These are phyloP conservation scores for Bos taurus DNA, from an alignment of 2,113 vertebrate species.

Conservation along the genomic window ARS-UCD2.0 NC_037338.1:57876001-57876500, in stretches of 20 bases:
- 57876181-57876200: background rate
- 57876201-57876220: background rate
- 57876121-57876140: background rate
- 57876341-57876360: background rate
- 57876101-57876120: background rate
- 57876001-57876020: accelerated
- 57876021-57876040: background rate
- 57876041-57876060: background rate
- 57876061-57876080: background rate
- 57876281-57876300: background rate
- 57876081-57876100: background rate
- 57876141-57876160: accelerated
- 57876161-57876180: background rate
- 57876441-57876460: background rate
- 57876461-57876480: background rate
- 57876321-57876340: accelerated
- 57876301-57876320: background rate
- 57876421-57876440: background rate
- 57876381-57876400: background rate
- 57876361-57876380: background rate
- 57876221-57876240: background rate
- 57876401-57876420: background rate
- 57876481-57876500: background rate
- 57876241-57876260: background rate
- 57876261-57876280: background rate